Base-by-base conservation (phyloP, 1,140 invertebrate species). In the Diorhabda elongata region DNA sequence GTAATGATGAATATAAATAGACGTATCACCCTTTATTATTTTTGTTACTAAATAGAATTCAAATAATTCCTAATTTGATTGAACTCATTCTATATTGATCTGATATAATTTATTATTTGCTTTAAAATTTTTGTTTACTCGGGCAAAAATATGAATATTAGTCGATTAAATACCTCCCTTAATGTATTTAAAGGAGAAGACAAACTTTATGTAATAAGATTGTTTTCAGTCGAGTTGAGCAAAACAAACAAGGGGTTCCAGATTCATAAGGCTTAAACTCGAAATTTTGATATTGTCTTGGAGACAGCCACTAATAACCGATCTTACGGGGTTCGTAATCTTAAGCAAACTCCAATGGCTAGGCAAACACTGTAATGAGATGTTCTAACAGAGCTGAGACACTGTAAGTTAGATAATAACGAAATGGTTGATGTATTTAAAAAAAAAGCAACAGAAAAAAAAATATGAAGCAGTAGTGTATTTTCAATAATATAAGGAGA, bases 211-310 rank as follows among this genome's bases (percentile, higher is more conserved):
- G 61, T 69, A 69, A 69, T 69, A 69, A 69, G 61, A 64, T 69
- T 56, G 67, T 64, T 69, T 69, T 63, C 67, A 69, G 67, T 69
- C 68, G 63, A 69, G 42, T 64, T 44, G 64, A 64, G 57, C 68
- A 65, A 64, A 69, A 64, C 62, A 69, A 69, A 69, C 68, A 69
- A 60, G 47, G 68, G 68, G 62, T 64, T 52, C 11, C 45, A 11
- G 41, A 64, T 65, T 61, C 62, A 52, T 44, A 26, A 69, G n/a
- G 4, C 64, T 63, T 64, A 64, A 69, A 57, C 63, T 69, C 45
- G 44, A 64, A 4, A 56, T 58, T 66, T 26, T 66, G 60, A 68
- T 62, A 68, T 56, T 43, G 68, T 69, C 68, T 69, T 69, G 68
- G 68, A 69, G 68, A 69, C 67, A 69, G 58, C 61, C 58, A 68